Evolutionary conservation across 2,888 invertebrate genomes (phyloP), one percentile per base, ranked within the genome.

Genomic region (Spilarctia lutea): DNA sequence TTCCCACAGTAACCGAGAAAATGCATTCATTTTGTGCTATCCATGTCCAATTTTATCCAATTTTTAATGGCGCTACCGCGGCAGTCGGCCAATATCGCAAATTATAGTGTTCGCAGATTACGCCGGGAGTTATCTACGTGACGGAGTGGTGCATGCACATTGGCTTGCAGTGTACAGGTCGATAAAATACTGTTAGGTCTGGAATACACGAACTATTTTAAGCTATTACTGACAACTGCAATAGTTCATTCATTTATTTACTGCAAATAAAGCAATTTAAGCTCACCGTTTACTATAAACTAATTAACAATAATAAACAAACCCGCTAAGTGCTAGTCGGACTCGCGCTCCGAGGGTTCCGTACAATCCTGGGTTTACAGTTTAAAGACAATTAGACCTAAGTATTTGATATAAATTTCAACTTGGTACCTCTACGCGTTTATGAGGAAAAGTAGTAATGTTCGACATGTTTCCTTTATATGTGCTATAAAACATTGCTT

Each of bases 91-190:
- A 95, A 94, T 95, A 94, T 92, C 89, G 90, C 91, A 94, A 94
- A 95, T 95, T 94, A 95, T 88, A 94, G 94, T 92, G 93, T 91
- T 91, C 89, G 90, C 91, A 92, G 91, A 94, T 94, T 94, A 90
- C 91, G 85, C 83, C 87, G 86, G 88, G 88, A 89, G 89, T 87
- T 88, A 87, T 87, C 85, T 89, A 92, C 93, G 92, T 92, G 92
- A 91, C 90, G 85, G 78, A 42, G 65, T 73, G 82, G 76, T 73
- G 70, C 76, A 52, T 76, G 68, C 77, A 72, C 68, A 76, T 73
- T 75, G 75, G 74, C 75, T 78, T 78, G 76, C 73, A 83, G 78
- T 79, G 80, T 80, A 78, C 77, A 48, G 56, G 66, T 30, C 56
- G 33, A 35, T 65, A 72, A 72, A 52, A 35, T 42, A 48, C 33